Percentiles rank a stretch among this genome's conserved stretches.
Conservation (phyloP, 2,797 vertebrate species). For the Fratercula arctica region DNA sequence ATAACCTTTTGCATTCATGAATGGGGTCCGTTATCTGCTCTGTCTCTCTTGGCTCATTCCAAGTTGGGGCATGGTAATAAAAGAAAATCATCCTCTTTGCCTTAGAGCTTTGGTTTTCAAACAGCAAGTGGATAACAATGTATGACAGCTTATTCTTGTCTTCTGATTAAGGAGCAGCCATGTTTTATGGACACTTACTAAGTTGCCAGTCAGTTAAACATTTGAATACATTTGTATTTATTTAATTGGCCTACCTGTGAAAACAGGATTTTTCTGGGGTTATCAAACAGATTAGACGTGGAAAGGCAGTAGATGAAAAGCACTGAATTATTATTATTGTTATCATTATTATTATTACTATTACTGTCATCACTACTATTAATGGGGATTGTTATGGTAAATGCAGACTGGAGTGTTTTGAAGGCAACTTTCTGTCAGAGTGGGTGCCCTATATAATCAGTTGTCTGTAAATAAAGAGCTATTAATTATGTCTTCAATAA, state of each 20-base stretch:
- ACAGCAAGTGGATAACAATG: background rate
- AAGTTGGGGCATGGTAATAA: background rate
- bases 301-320: background rate
- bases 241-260: background rate
- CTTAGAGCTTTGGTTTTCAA: slow-evolving; percentile 35
- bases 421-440: background rate
- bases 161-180: slow-evolving; percentile 36
- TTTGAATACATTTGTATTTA: background rate
- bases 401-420: background rate
- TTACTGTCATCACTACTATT: background rate
- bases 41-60: background rate
- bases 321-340: background rate
- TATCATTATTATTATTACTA: background rate
- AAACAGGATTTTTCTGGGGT: background rate
- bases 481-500: background rate
- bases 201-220: slow-evolving; percentile 33
- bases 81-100: background rate
- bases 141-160: slow-evolving; percentile 26
- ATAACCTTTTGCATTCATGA: slow-evolving; percentile 44
- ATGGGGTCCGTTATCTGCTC: slow-evolving; percentile 25
- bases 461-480: background rate
- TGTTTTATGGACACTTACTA: slow-evolving; percentile 6
- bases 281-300: background rate
- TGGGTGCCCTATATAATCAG: background rate
- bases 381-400: background rate